These are phyloP conservation scores for Campoplex nolae DNA, from an alignment of 2,888 invertebrate species.

Conservation along the genomic window DNA sequence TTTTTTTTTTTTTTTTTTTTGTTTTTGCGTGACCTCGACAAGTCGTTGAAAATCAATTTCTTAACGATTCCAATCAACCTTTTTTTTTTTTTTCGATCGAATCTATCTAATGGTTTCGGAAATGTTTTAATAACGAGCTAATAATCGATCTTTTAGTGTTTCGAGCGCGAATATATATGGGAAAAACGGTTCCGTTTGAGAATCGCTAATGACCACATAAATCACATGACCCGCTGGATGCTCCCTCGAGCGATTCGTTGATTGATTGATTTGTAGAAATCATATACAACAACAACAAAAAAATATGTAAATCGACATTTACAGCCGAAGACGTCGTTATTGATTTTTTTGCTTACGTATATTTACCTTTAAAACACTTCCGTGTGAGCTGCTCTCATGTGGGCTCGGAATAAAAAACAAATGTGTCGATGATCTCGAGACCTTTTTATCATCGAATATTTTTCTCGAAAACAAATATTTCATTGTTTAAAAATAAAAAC, in stretches of 20 bases:
- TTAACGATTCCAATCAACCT: neutral
- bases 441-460: neutral
- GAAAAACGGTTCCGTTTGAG: neutral
- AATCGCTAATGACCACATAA: neutral
- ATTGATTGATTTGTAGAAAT: neutral
- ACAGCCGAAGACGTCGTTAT: neutral
- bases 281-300: neutral
- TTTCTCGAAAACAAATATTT: neutral
- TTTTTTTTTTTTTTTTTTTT: neutral
- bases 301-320: neutral
- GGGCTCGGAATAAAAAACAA: neutral
- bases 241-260: neutral
- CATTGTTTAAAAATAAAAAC: neutral
- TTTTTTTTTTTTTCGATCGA: neutral
- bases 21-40: neutral
- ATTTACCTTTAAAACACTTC: conserved; percentile 8
- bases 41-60: neutral
- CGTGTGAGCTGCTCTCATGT: conserved; percentile 11
- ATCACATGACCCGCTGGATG: neutral
- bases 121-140: conserved; percentile 1
- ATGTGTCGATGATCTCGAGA: neutral
- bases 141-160: neutral
- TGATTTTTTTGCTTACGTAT: neutral
- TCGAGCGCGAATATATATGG: neutral
- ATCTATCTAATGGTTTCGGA: neutral